Conservation (phyloP, 2,888 invertebrate genomes). For the Rosalia funebris region DNA sequence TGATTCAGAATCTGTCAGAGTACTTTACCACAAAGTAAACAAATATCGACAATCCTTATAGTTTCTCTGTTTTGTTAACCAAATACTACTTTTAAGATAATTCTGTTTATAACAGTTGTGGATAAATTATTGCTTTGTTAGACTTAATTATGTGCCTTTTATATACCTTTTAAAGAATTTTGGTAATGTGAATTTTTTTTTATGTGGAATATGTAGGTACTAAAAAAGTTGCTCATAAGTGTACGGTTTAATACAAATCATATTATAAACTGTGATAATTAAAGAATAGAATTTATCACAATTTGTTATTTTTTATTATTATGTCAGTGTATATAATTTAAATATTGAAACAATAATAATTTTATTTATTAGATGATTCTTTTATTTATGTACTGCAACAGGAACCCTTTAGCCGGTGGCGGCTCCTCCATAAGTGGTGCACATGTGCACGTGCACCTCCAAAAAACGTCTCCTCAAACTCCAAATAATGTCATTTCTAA, state of each 20-base stretch:
- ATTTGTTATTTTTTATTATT: constrained; percentile 31
- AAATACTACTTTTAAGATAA: constrained; percentile 12
- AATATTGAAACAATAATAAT: constrained; percentile 22
- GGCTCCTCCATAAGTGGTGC: no score
- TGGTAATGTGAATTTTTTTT: constrained; percentile 30
- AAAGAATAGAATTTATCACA: constrained; percentile 40
- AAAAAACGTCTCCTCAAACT: no score
- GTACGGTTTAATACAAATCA: constrained; percentile 29
- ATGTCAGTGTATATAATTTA: constrained; percentile 18
- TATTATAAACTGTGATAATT: constrained; percentile 47
- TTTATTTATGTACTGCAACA: no score
- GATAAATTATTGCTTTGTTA: constrained; percentile 18
- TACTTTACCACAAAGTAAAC: constrained; percentile 56
- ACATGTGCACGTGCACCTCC: no score
- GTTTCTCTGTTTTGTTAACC: constrained; percentile 19
- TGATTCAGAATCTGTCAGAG: constrained; percentile 53
- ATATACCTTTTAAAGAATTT: constrained; percentile 2
- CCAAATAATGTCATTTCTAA: no score
- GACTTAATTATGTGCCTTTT: constrained; percentile 25
- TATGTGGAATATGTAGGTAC: constrained; percentile 26
- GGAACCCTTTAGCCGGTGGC: no score
- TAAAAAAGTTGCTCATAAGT: constrained; percentile 32
- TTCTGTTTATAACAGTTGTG: constrained; percentile 3
- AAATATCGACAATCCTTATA: constrained; percentile 49
- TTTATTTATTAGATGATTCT: constrained; percentile 10